Percentiles rank a stretch among this genome's conserved stretches.
Evolutionary conservation across 2,797 vertebrate genomes (phyloP).

Genomic region (Nasua narica): DNA sequence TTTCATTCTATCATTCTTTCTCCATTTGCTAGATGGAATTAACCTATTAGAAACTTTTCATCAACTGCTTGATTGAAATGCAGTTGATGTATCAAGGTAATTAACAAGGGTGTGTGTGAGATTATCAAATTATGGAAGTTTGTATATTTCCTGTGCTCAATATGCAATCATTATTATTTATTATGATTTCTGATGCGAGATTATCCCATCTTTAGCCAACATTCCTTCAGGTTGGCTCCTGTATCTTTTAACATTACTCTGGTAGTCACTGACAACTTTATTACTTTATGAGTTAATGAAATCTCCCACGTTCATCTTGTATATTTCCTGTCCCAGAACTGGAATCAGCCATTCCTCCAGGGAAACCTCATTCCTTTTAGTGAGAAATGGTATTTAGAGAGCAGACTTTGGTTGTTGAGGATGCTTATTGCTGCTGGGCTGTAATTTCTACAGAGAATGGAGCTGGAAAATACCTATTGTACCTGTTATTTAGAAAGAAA

Average conservation of each 20-base stretch:
- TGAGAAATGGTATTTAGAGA: not conserved
- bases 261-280: not conserved
- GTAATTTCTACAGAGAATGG: slow-evolving; percentile 19
- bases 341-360: not conserved
- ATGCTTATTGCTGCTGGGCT: not conserved
- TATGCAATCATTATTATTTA: not conserved
- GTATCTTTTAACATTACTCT: not conserved
- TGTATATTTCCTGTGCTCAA: not conserved
- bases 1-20: not conserved
- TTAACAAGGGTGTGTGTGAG: not conserved
- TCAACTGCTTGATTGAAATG: not conserved
- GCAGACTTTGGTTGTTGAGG: not conserved
- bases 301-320: not conserved
- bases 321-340: not conserved
- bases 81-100: not conserved
- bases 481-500: not conserved
- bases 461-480: not conserved
- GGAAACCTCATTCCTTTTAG: not conserved
- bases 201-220: not conserved
- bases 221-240: not conserved
- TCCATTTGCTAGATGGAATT: not conserved
- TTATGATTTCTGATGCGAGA: not conserved
- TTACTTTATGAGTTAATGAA: not conserved
- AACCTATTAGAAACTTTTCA: not conserved
- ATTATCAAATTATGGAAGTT: not conserved